Evolutionary conservation across 2,113 vertebrate species (phyloP), one percentile per base, ranked within the genome.

Genomic region (Columba janthina): DNA sequence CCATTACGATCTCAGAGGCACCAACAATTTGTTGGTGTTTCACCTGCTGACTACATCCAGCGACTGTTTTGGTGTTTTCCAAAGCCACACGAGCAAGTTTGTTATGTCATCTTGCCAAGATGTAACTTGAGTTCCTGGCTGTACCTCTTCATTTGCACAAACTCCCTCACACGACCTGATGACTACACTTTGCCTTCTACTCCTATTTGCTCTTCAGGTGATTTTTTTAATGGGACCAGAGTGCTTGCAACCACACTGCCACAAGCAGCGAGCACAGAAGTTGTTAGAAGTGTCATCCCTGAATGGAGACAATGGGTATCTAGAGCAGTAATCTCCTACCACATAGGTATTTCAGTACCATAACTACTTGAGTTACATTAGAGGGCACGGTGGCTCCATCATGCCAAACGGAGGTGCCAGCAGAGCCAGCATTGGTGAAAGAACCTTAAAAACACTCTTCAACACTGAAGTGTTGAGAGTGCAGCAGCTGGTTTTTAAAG

Each of bases 391-490:
- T 1, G 5, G 78, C 42, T 85, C 57, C 32, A n/a, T 4, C 38
- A 34, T 28, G 24, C 38, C 56, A 36, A 85, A 36, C 4, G 1
- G 6, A 22, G 64, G 51, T 3, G 11, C 29, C 38, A 44, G 72
- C 8, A 74, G 51, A 88, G 15, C 31, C 74, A 73, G 20, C 1
- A 0, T 0, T 11, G 10, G 10, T 4, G 25, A 48, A 40, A 82
- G 32, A 60, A 62, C 6, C 46, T 78, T n/a, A 19, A 65, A 86
- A 60, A 7, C 8, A 26, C 15, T 28, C 64, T 25, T 42, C n/a
- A 36, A 20, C 7, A n/a, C 18, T 25, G 1, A 26, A 34, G 10
- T 0, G 0, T 1, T 48, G 44, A 10, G 38, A 67, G 5, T 0
- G 0, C 8, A 64, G 50, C 17, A 61, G 34, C 9, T 32, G 28